Evolutionary conservation across 2,113 vertebrate genomes (phyloP).

Genomic region (Sisor rabdophorus): DNA sequence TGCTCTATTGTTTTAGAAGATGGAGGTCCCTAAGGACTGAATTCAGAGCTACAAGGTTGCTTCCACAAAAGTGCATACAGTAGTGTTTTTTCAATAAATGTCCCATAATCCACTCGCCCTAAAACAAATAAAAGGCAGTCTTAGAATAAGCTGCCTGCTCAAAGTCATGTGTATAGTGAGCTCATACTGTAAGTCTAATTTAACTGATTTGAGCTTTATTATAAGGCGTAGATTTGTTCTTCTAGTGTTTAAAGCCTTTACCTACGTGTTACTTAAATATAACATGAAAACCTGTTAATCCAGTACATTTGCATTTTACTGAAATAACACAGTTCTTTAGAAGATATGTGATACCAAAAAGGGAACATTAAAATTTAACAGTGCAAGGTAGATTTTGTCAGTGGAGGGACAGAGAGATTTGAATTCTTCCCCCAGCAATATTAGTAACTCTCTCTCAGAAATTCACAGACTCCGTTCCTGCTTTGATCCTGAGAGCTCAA

Average conservation of each 20-base stretch:
- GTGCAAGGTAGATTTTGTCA: conserved; percentile 31
- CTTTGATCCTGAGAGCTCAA: conserved; percentile 52
- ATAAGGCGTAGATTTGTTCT: not conserved
- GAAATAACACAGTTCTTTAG: conserved; percentile 1
- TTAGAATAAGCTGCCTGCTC: not conserved
- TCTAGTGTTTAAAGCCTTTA: not conserved
- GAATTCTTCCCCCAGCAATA: conserved; percentile 27
- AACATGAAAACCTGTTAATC: conserved; percentile 6
- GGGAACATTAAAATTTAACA: conserved; percentile 19
- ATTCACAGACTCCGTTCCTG: conserved; percentile 40
- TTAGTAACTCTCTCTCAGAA: conserved; percentile 28
- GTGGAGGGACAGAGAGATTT: conserved; percentile 31
- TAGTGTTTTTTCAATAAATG: not conserved
- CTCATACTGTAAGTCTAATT: not conserved
- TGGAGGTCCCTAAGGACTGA: not conserved
- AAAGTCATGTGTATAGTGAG: not conserved
- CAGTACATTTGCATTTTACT: not conserved
- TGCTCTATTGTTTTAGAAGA: not conserved
- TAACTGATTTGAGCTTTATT: not conserved
- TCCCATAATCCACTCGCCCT: not conserved
- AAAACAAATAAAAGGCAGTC: not conserved
- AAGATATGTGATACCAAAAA: conserved; percentile 4
- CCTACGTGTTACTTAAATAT: not conserved
- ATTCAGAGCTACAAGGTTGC: not conserved
- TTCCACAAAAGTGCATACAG: conserved; percentile 5